Conservation (phyloP, 2,888 invertebrate genomes). For the Helicoverpa assulta region DNA sequence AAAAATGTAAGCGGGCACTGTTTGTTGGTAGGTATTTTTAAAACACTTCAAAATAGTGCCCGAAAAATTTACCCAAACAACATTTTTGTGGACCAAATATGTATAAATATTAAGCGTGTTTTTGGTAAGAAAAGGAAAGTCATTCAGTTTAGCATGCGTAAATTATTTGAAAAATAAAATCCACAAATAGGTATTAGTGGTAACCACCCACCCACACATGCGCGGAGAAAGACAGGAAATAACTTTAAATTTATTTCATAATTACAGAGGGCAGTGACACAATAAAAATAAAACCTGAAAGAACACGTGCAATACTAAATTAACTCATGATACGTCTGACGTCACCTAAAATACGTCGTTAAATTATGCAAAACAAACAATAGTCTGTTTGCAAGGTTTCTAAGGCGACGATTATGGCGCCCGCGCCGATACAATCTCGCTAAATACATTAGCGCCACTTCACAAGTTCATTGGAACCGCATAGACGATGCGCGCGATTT, state of each 20-base stretch:
- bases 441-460: constrained; percentile 46
- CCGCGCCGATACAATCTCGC: constrained; percentile 14
- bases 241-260: neutral
- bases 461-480: constrained; percentile 62
- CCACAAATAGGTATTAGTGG: no score
- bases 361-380: constrained; percentile 27
- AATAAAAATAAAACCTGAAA: constrained; percentile 1
- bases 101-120: neutral
- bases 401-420: constrained; percentile 24
- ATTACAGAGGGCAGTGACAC: neutral
- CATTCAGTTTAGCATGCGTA: neutral
- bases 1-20: constrained; percentile 20
- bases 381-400: constrained; percentile 38
- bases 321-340: constrained; percentile 15
- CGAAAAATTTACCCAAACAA: constrained; percentile 41
- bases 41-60: constrained; percentile 12
- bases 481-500: constrained; percentile 36
- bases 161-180: neutral
- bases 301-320: constrained; percentile 23
- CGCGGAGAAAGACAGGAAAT: neutral
- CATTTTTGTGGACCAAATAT: neutral
- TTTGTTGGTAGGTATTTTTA: constrained; percentile 32
- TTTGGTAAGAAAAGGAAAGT: neutral
- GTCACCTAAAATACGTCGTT: constrained; percentile 28
- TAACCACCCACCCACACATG: no score